Conservation (phyloP, 2,797 vertebrate genomes). For the Basileuterus tristriatus region DNA sequence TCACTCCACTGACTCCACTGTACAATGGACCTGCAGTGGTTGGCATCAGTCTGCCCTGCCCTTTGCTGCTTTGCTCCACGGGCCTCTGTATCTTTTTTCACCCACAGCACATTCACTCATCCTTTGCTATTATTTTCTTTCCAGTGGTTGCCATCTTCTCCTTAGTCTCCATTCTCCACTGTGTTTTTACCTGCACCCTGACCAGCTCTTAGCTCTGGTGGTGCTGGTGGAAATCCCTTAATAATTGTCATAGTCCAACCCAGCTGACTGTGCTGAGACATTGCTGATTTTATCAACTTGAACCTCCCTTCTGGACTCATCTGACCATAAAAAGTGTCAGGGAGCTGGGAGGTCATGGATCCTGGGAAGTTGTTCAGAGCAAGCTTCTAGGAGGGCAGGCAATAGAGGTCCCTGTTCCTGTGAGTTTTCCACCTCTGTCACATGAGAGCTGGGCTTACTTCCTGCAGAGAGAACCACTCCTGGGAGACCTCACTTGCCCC, state of each 20-base stretch:
- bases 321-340: neutral
- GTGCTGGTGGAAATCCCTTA: neutral
- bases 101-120: neutral
- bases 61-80: accelerated
- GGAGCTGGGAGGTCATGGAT: neutral
- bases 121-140: neutral
- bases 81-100: neutral
- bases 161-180: neutral
- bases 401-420: neutral
- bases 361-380: neutral
- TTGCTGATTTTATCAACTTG: neutral
- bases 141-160: neutral
- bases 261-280: neutral
- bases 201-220: neutral
- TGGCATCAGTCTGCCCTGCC: neutral
- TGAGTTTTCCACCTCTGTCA: neutral
- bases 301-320: accelerated
- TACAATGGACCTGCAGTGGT: neutral
- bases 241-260: accelerated
- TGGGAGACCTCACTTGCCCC: neutral
- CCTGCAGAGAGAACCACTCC: accelerated
- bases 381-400: neutral
- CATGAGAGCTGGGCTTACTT: neutral
- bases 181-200: neutral
- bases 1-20: neutral